Evolutionary conservation across 2,113 vertebrate genomes (phyloP).

Genomic region (Lota lota): DNA sequence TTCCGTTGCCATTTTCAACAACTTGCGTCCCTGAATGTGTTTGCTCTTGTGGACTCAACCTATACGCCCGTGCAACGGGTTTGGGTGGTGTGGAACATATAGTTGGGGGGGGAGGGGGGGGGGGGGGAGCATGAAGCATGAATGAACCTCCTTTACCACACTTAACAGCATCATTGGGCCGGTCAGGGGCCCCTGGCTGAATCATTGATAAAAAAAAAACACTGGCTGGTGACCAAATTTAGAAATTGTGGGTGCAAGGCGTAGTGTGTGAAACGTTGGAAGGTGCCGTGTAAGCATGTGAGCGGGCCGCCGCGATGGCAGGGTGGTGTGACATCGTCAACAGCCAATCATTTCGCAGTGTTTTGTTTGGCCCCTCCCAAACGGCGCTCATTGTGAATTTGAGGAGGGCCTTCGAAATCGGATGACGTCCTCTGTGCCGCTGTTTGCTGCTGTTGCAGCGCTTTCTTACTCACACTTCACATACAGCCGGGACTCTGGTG

Average conservation of each 20-base stretch:
- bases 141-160: slow-evolving; percentile 49
- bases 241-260: slow-evolving; percentile 24
- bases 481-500: neutral
- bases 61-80: slow-evolving; percentile 12
- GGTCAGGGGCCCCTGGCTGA: slow-evolving; percentile 39
- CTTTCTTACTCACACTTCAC: slow-evolving; percentile 10
- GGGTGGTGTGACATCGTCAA: slow-evolving; percentile 52
- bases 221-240: slow-evolving; percentile 51
- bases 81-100: neutral
- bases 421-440: slow-evolving; percentile 28
- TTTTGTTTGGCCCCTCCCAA: slow-evolving; percentile 15
- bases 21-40: slow-evolving; percentile 12
- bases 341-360: slow-evolving; percentile 39
- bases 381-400: slow-evolving; percentile 14
- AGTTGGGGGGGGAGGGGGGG: slow-evolving; percentile 4
- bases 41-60: slow-evolving; percentile 11
- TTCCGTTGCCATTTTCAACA: slow-evolving; percentile 12
- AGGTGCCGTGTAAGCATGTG: slow-evolving; percentile 19
- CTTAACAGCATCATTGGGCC: too few relatives aligned
- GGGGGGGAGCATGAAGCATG: slow-evolving; percentile 16
- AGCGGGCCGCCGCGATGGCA: slow-evolving; percentile 29
- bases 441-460: slow-evolving; percentile 13
- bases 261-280: slow-evolving; percentile 48
- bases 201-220: slow-evolving; percentile 44
- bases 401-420: slow-evolving; percentile 6